Evolutionary conservation across 1,140 invertebrate species (phyloP), one percentile per base, ranked within the genome.

Genomic region (Zaprionus davidi): DNA sequence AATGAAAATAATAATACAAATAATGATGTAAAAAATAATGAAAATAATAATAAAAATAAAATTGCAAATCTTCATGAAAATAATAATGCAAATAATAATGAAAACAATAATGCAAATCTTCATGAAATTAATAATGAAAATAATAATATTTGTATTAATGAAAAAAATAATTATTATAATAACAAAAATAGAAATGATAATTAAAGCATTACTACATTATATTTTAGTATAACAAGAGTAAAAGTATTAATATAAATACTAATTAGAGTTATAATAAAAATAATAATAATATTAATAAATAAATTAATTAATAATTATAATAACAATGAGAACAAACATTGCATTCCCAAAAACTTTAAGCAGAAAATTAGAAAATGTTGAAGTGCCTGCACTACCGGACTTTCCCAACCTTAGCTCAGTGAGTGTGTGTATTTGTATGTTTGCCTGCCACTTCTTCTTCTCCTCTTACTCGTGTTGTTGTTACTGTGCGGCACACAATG

Each of bases 311-410:
- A 79, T 71, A 85, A 85, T 82, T 60, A 71, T 82, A 82, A 71
- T 87, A 68, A 74, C 78, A 79, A 73, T 84, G 62, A 74, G 79
- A 78, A 38, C 36, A 15, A 38, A 0, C 31, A 71, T 22, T 20
- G 46, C 46, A 11, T 24, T 5, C 3, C 3, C 46, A 13, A 22
- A 22, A 90, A 90, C 76, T 90, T 90, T 90, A 86, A 81, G 78
- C 82, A 81, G 72, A 75, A 90, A 90, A 86, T 90, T 90, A 83
- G 87, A 90, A 46, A 46, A 90, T 90, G 84, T 90, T 90, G 87
- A 90, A 90, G 87, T 90, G 86, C 74, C 41, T 46, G 41, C n/a
- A 46, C 41, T 82, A 82, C 86, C 55, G 72, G 66, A 70, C 66
- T 13, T 51, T 38, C 7, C 34, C 31, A 58, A 53, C 34, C 28